Base-by-base conservation (phyloP, 2,888 invertebrate species). In the Criorhina ranunculi region DNA sequence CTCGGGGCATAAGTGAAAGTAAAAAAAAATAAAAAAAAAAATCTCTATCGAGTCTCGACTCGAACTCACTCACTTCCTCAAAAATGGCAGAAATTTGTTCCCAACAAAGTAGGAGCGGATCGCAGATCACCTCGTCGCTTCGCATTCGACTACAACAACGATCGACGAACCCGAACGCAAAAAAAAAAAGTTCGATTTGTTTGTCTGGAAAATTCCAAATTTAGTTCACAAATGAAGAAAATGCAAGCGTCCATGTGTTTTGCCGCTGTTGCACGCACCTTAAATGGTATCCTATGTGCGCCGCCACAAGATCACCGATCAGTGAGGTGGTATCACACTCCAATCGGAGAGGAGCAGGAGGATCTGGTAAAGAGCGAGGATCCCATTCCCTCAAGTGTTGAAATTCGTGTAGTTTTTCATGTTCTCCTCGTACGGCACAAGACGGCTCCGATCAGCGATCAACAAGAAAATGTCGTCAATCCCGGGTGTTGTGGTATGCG, bases 1-100 rank as follows among this genome's bases (percentile, higher is more conserved):
- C 85, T 85, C 75, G 85, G 75, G 85, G 49, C 80, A 80, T 53
- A 80, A 85, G 85, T 85, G 85, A 85, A 85, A 85, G 85, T 85
- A 80, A 80, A n/a, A n/a, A n/a, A n/a, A n/a, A n/a, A n/a, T n/a
- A n/a, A n/a, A n/a, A n/a, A n/a, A n/a, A n/a, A n/a, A 85, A 80
- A 51, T 80, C 80, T 85, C 70, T 76, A 69, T 64, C 40, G 49
- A 55, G 62, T 19, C 24, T 24, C 49, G 33, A 40, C n/a, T 55
- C 70, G 51, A 66, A 60, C 70, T 70, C 62, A 73, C 79, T 83
- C 57, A 83, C 83, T 83, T 83, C 85, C 85, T 85, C 85, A 76
- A 85, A 72, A 55, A 31, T 6, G 59, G 67, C 72, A 35, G 57
- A 49, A 44, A 60, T 51, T 60, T 57, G 42, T 8, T 6, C 0